Percentiles rank a stretch among this genome's conserved stretches.
phyloP scores from a whole-genome alignment of 2,888 invertebrate genomes.

The Luperina nickerlii region DNA sequence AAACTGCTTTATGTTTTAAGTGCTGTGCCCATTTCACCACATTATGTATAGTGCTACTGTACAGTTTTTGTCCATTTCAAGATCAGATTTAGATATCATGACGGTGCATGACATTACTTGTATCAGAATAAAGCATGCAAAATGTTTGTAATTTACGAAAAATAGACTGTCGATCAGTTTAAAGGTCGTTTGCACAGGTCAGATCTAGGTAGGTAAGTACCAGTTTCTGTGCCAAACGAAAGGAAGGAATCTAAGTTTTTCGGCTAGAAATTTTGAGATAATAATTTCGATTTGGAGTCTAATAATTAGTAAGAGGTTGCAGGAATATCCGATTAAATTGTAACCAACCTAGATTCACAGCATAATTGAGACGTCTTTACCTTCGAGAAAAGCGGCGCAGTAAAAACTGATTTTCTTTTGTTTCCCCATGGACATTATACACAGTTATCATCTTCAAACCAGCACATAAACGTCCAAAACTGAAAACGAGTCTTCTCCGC shows the following conservation, averaged over 20 bases:
- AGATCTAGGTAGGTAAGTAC: not conserved
- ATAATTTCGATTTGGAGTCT: not conserved
- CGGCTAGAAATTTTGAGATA: not conserved
- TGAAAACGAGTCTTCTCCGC: not conserved
- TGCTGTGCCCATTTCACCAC: slow-evolving; percentile 17
- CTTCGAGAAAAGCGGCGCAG: not conserved
- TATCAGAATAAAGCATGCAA: slow-evolving; percentile 19
- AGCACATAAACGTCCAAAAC: not conserved
- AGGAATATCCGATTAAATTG: not conserved
- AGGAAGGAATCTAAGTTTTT: slow-evolving; percentile 7
- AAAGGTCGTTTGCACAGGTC: not conserved
- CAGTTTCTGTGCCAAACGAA: not conserved
- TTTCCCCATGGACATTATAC: not conserved
- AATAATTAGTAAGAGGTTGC: not conserved
- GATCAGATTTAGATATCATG: slow-evolving; percentile 50
- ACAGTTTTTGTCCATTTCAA: slow-evolving; percentile 51
- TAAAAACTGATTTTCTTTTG: not conserved
- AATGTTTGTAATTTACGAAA: slow-evolving; percentile 14
- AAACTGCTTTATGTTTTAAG: slow-evolving; percentile 8
- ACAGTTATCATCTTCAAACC: not conserved
- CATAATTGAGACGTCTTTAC: not conserved
- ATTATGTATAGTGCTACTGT: slow-evolving; percentile 40
- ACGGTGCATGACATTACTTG: slow-evolving; percentile 30
- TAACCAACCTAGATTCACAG: not conserved
- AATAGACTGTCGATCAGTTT: not conserved